These are phyloP conservation scores for Cantharis rufa DNA, from an alignment of 2,888 invertebrate genomes.

Conservation along the genomic window DNA sequence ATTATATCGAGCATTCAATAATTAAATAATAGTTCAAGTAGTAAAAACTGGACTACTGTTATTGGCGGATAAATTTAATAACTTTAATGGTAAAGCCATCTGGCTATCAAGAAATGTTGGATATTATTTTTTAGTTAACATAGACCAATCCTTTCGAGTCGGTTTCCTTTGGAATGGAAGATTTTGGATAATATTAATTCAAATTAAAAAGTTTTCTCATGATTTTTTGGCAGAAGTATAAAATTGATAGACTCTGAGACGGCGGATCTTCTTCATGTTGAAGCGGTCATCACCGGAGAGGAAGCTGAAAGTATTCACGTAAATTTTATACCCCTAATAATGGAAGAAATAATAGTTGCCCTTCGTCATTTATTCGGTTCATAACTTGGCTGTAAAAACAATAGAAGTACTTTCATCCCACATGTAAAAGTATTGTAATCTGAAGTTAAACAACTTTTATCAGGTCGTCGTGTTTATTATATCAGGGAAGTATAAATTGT, in stretches of 20 bases:
- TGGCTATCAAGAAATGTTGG: neutral
- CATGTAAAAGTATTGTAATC: neutral
- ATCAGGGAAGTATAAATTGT: neutral
- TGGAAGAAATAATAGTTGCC: neutral
- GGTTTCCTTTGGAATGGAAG: too few species aligned
- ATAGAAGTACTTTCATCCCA: neutral
- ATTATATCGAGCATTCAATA: neutral
- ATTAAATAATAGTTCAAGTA: neutral
- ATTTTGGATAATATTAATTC: too few species aligned
- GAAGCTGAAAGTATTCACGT: too few species aligned
- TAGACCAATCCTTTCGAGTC: neutral
- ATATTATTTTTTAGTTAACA: neutral
- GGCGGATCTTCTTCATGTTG: neutral
- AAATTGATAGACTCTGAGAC: neutral
- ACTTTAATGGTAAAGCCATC: neutral
- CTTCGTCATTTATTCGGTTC: neutral
- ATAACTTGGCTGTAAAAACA: neutral
- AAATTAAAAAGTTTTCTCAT: too few species aligned
- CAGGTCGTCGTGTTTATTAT: neutral
- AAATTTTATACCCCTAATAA: neutral
- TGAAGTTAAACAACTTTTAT: conserved; percentile 1
- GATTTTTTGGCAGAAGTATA: too few species aligned
- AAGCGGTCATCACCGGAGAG: neutral
- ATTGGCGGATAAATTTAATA: neutral
- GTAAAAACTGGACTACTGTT: neutral